These are phyloP conservation scores for Malurus cyaneus DNA, from an alignment of 2,113 vertebrate species.

Conservation along the genomic window DNA sequence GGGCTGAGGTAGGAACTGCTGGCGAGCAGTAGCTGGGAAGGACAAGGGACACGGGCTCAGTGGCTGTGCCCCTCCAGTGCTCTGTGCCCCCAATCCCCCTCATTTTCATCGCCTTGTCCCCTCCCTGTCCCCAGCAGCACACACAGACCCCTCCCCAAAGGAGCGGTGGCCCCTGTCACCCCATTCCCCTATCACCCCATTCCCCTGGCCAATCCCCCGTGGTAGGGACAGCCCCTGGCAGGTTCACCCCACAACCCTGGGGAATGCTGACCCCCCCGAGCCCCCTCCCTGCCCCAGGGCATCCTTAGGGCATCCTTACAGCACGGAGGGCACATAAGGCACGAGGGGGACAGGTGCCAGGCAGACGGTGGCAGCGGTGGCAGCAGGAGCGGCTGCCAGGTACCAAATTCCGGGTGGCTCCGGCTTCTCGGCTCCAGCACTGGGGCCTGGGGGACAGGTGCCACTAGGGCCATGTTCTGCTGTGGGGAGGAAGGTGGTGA, in stretches of 20 bases:
- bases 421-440: background rate
- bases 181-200: fast-evolving
- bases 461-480: background rate
- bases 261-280: fast-evolving
- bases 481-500: background rate
- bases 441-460: background rate
- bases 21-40: conserved; percentile 75
- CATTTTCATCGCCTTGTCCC: background rate
- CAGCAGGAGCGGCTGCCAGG: conserved; percentile 29
- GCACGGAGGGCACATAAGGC: conserved; percentile 67
- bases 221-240: background rate
- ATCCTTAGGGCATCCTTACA: conserved; percentile 72
- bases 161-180: background rate
- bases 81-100: background rate
- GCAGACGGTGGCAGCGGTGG: conserved; percentile 53
- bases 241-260: background rate
- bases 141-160: background rate
- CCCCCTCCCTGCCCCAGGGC: background rate
- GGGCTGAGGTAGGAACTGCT: conserved; percentile 61
- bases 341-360: conserved; percentile 68
- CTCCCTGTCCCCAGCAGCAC: background rate
- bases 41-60: background rate
- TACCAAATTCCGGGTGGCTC: conserved; percentile 54
- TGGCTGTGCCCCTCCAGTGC: fast-evolving
- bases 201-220: no score